A percentile compares a stretch with the other conserved stretches of the same genome.
phyloP scores from a whole-genome alignment of 2,113 vertebrate genomes.

The Psephotus haematonotus region DNA sequence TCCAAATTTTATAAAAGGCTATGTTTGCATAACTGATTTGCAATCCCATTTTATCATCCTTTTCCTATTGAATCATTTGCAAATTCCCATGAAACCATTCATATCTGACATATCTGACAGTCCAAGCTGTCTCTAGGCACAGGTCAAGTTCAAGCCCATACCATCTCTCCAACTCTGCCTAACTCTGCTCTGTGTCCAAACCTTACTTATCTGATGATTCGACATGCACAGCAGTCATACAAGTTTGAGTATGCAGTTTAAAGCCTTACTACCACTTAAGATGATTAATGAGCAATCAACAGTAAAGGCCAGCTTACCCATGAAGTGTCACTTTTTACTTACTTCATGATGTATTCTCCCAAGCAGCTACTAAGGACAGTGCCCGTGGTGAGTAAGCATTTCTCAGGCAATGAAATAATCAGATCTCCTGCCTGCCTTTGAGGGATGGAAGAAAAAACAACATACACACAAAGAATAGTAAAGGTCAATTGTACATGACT shows the following conservation, averaged over 20 bases:
- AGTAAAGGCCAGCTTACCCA: not conserved
- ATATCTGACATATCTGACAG: not conserved
- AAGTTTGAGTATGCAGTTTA: not conserved
- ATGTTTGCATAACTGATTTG: not conserved
- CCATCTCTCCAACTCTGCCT: not conserved
- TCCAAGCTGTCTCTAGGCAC: not conserved
- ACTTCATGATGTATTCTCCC: conserved; percentile 84
- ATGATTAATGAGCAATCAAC: not conserved
- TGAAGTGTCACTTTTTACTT: conserved; percentile 31
- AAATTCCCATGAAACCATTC: not conserved
- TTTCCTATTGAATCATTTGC: not conserved
- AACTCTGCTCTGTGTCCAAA: not conserved
- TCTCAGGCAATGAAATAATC: conserved; percentile 88
- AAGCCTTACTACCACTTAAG: not conserved
- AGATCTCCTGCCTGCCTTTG: conserved; percentile 83
- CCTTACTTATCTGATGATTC: not conserved
- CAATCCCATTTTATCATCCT: not conserved
- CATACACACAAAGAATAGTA: not conserved
- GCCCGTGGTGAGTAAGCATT: conserved; percentile 87
- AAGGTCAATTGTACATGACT: not conserved
- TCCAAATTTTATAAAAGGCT: not conserved
- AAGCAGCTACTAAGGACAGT: conserved; percentile 86
- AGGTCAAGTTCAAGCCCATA: not conserved
- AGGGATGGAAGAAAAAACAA: not conserved
- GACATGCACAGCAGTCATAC: not conserved